A percentile compares a stretch with the other conserved stretches of the same genome.
phyloP scores from a whole-genome alignment of 2,113 vertebrate genomes.

The Sprattus sprattus region DNA sequence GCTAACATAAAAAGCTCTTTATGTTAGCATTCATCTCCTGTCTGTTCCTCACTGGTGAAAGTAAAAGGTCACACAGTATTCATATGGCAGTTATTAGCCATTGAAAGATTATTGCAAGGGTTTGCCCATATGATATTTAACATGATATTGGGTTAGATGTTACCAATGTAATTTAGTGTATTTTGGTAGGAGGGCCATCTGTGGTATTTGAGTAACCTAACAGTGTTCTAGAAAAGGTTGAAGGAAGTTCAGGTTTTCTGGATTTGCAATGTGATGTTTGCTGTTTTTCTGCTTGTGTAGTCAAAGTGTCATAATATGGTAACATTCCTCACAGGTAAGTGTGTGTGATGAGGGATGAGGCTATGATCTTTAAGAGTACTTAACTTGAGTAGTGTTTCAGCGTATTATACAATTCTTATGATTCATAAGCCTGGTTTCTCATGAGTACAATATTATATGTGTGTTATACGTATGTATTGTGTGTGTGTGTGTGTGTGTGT shows the following conservation, averaged over 20 bases:
- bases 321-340: neutral
- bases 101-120: neutral
- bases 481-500: neutral
- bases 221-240: neutral
- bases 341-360: neutral
- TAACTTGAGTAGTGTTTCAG: neutral
- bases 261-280: neutral
- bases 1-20: too few species aligned
- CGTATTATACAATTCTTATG: neutral
- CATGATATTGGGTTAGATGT: neutral
- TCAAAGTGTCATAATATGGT: neutral
- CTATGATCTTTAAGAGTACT: neutral
- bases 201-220: neutral
- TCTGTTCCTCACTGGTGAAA: neutral
- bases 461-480: neutral
- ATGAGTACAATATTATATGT: neutral
- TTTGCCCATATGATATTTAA: neutral
- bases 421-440: neutral
- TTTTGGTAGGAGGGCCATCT: neutral
- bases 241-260: neutral
- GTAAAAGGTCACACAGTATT: neutral
- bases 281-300: neutral
- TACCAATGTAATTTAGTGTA: neutral
- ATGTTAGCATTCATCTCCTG: neutral
- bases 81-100: neutral